phyloP scores from a whole-genome alignment of 2,113 vertebrate species.

The Eubucco bourcierii region DNA sequence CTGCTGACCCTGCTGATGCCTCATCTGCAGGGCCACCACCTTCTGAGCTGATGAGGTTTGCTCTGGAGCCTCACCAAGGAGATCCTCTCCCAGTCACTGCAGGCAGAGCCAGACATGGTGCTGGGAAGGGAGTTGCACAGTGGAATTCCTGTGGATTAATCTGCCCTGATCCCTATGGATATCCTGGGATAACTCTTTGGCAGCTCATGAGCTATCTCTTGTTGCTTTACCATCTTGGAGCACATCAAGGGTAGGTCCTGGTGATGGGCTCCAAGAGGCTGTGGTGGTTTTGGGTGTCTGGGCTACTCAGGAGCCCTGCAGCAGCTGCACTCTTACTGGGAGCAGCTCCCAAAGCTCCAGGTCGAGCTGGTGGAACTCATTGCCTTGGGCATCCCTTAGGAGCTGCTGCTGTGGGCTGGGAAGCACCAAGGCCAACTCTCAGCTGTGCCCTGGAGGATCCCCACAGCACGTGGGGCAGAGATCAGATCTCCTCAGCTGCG shows the following conservation, averaged over 20 bases:
- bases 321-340: no score
- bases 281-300: neutral
- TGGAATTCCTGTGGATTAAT: neutral
- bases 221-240: neutral
- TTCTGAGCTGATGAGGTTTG: neutral
- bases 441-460: neutral
- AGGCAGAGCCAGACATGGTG: neutral
- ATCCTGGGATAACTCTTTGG: neutral
- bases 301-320: neutral
- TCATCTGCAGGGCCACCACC: neutral
- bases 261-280: neutral
- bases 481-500: neutral
- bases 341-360: neutral
- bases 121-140: neutral
- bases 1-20: neutral
- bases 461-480: neutral
- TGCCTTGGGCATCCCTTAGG: neutral
- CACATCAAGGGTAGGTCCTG: neutral
- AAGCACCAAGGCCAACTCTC: neutral
- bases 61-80: accelerated
- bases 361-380: neutral
- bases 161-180: neutral
- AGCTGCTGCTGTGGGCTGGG: neutral
- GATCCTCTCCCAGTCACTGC: neutral
- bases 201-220: neutral